Conservation (phyloP, 1,140 invertebrate species). For the Pinna nobilis region DNA sequence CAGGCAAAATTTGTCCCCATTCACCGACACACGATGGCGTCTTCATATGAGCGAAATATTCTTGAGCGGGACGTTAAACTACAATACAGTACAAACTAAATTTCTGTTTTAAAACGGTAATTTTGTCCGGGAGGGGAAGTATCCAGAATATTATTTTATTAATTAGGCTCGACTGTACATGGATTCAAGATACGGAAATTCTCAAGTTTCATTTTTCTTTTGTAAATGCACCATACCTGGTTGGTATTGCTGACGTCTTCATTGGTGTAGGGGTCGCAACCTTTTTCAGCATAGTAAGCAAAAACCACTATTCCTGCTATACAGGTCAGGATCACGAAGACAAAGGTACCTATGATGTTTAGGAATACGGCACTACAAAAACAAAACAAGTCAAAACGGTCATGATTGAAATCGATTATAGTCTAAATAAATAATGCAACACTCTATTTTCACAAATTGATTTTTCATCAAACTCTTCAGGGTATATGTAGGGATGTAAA, state of each 20-base stretch:
- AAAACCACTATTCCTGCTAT: slow-evolving; percentile 88
- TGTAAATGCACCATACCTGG: slow-evolving; percentile 26
- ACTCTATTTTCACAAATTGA: too few species aligned
- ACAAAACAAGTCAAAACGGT: slow-evolving; percentile 79
- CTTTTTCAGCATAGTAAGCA: slow-evolving; percentile 80
- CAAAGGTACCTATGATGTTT: slow-evolving; percentile 84
- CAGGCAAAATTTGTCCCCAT: too few species aligned
- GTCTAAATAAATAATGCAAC: too few species aligned
- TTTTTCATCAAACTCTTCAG: too few species aligned
- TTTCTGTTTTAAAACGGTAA: too few species aligned
- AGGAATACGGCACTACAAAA: slow-evolving; percentile 81
- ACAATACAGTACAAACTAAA: too few species aligned
- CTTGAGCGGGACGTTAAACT: too few species aligned
- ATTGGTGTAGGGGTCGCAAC: slow-evolving; percentile 86
- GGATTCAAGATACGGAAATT: not conserved
- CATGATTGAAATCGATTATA: too few species aligned
- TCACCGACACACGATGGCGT: too few species aligned
- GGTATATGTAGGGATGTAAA: too few species aligned
- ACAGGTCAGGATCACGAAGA: slow-evolving; percentile 86
- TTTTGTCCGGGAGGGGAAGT: too few species aligned
- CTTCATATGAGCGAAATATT: too few species aligned
- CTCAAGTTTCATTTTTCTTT: not conserved
- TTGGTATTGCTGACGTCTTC: slow-evolving; percentile 76
- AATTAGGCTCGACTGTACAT: not conserved
- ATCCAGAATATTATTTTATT: not conserved